Percentiles rank a stretch among this genome's conserved stretches.
phyloP scores from a whole-genome alignment of 2,797 vertebrate species.

The Acipenser transmontanus region DNA sequence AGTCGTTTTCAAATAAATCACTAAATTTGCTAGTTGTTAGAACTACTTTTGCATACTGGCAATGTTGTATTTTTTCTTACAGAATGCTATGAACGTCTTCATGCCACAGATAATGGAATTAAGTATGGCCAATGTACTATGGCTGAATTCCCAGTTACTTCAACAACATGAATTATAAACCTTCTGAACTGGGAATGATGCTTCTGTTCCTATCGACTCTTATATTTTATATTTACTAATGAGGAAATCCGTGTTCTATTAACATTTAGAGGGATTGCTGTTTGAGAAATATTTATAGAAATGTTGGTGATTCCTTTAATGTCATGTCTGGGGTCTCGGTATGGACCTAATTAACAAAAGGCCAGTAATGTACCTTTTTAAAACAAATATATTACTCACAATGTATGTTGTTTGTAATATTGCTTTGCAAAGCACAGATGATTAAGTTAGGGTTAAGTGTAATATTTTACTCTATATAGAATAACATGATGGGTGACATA shows the following conservation, averaged over 20 bases:
- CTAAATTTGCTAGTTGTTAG: conserved; percentile 48
- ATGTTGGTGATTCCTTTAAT: no score
- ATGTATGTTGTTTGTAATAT: no score
- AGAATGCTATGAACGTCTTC: conserved; percentile 47
- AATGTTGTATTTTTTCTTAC: conserved; percentile 44
- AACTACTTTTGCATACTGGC: conserved; percentile 50
- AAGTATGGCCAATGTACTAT: conserved; percentile 66
- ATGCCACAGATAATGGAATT: conserved; percentile 59
- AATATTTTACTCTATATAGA: no score
- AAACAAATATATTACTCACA: no score
- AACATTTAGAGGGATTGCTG: neutral
- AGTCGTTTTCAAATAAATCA: conserved; percentile 46
- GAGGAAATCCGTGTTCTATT: neutral
- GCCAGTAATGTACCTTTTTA: no score
- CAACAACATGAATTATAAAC: conserved; percentile 64
- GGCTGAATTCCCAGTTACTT: conserved; percentile 57
- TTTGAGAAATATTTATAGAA: neutral
- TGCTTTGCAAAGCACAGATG: no score
- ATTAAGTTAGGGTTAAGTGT: no score
- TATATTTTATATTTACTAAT: conserved; percentile 11
- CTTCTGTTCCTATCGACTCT: conserved; percentile 57
- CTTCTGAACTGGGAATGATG: conserved; percentile 55
- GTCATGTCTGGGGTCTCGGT: no score
- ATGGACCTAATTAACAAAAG: no score
- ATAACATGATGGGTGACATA: neutral